Percentiles rank a stretch among this genome's conserved stretches.
phyloP scores from a whole-genome alignment of 2,888 invertebrate species.

The Adela reaumurella region DNA sequence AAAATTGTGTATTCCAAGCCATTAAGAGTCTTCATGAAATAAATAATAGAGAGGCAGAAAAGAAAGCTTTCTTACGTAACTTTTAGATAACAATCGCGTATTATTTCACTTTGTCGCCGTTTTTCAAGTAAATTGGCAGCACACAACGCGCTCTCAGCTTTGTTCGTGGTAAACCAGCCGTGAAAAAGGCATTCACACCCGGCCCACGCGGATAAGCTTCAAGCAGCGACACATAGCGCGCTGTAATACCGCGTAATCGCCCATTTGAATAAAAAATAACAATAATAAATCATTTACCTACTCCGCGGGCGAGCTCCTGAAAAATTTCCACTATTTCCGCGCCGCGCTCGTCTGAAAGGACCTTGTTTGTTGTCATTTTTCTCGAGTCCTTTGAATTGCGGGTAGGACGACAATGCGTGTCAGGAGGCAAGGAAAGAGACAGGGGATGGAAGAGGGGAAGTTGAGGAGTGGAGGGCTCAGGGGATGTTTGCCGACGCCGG shows the following conservation, averaged over 20 bases:
- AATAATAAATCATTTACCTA: not conserved
- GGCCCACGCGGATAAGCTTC: not conserved
- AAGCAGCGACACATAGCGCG: not conserved
- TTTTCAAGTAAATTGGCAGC: no score
- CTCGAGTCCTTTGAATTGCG: slow-evolving; percentile 12
- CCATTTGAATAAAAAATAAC: not conserved
- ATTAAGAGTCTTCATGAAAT: no score
- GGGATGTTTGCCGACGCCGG: slow-evolving; percentile 1
- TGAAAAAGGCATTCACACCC: not conserved
- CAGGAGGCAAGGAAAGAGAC: not conserved
- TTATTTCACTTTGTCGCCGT: no score
- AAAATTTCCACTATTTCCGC: slow-evolving; percentile 46
- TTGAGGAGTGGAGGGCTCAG: slow-evolving; percentile 6
- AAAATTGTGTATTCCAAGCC: no score
- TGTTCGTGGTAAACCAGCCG: not conserved
- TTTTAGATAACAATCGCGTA: no score
- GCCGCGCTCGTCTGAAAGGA: slow-evolving; percentile 17
- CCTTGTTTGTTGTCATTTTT: not conserved
- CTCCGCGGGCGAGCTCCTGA: slow-evolving; percentile 32
- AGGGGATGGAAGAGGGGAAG: slow-evolving; percentile 12
- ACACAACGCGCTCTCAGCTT: not conserved
- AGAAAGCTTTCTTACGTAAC: no score
- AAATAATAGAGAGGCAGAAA: no score
- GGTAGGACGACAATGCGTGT: slow-evolving; percentile 37
- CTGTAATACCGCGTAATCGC: not conserved